A percentile compares a stretch with the other conserved stretches of the same genome.
These are phyloP conservation scores for Peromyscus maniculatus DNA, from an alignment of 2,113 vertebrate species.

Conservation along the genomic window DNA sequence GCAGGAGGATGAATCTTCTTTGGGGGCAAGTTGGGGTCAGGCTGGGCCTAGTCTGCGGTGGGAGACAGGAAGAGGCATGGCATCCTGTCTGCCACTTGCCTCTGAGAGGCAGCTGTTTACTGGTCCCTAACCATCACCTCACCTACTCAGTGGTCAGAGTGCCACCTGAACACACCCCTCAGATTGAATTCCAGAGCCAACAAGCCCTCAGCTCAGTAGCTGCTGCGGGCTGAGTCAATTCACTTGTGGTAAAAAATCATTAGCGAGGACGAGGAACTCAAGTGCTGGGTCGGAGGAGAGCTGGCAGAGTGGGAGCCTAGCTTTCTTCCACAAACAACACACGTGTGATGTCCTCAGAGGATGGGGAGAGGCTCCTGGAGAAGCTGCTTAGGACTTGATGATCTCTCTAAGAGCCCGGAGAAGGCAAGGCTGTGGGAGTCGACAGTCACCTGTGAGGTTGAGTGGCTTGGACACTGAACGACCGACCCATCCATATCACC, in stretches of 20 bases:
- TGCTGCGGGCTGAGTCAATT: slow-evolving; percentile 20
- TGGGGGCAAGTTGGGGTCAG: not conserved
- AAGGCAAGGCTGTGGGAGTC: not conserved
- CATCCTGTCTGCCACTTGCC: not conserved
- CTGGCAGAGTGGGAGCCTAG: not conserved
- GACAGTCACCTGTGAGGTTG: not conserved
- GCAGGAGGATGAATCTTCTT: not conserved
- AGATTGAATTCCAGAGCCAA: slow-evolving; percentile 4
- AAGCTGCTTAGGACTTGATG: not conserved
- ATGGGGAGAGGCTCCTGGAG: not conserved
- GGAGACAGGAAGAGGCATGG: not conserved
- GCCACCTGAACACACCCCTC: not conserved
- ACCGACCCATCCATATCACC: no score
- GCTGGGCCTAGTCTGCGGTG: not conserved
- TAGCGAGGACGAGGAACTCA: not conserved
- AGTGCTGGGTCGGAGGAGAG: not conserved
- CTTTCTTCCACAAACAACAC: not conserved
- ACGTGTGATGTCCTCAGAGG: not conserved
- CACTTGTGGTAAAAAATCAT: slow-evolving; percentile 51
- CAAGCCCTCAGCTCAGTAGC: not conserved
- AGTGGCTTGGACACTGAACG: not conserved
- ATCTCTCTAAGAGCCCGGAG: not conserved
- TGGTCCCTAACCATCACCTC: not conserved
- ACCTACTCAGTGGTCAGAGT: not conserved
- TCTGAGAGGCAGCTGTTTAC: not conserved